These are phyloP conservation scores for Progne subis DNA, from an alignment of 2,113 vertebrate genomes.

Conservation along the genomic window DNA sequence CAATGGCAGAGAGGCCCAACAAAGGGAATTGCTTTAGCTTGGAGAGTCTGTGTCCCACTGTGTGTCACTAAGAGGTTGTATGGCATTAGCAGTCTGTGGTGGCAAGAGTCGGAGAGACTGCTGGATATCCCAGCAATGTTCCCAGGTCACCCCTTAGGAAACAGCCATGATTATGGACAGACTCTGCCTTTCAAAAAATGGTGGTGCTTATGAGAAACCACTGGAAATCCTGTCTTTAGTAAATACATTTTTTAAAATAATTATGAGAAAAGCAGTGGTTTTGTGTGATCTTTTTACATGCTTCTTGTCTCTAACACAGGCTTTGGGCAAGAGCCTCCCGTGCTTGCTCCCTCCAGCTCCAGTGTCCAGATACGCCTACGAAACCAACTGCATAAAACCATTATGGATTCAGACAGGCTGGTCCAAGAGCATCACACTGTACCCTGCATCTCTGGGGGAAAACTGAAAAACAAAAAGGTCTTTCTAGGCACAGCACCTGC, in stretches of 20 bases:
- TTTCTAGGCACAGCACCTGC: not conserved
- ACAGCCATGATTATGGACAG: not conserved
- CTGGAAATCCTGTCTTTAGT: not conserved
- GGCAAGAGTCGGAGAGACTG: not conserved
- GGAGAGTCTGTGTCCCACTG: rapidly evolving
- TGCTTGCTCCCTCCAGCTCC: not conserved
- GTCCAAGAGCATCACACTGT: rapidly evolving
- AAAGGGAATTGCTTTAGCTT: not conserved
- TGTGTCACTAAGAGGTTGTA: not conserved
- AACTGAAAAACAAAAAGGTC: not conserved
- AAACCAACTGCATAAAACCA: not conserved
- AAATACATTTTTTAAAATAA: not conserved
- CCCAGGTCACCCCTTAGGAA: not conserved
- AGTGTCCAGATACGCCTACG: not conserved
- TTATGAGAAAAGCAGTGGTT: not conserved
- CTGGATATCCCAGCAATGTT: not conserved
- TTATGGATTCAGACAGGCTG: not conserved
- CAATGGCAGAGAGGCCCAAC: not conserved
- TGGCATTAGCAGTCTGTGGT: not conserved
- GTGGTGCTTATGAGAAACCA: not conserved
- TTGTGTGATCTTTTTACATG: not conserved
- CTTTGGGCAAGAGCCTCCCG: not conserved
- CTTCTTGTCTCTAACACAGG: not conserved
- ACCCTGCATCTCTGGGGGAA: not conserved
- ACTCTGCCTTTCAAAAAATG: not conserved